phyloP scores from a whole-genome alignment of 2,888 invertebrate genomes.

The Sphecodes monilicornis region DNA sequence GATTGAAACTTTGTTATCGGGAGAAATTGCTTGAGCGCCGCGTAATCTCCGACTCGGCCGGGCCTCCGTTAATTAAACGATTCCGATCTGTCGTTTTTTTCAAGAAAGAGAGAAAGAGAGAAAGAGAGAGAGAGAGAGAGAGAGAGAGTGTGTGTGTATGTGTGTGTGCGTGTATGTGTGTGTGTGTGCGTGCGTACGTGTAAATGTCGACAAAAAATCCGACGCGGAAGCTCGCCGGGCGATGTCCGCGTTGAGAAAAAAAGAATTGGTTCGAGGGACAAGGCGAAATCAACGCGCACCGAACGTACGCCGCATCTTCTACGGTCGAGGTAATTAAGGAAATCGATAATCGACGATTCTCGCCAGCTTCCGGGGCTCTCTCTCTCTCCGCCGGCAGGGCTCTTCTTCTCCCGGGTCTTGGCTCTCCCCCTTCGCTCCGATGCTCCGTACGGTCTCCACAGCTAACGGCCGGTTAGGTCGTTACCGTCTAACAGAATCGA shows the following conservation, averaged over 20 bases:
- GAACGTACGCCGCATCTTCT: conserved; percentile 4
- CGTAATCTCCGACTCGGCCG: conserved; percentile 40
- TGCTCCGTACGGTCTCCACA: neutral
- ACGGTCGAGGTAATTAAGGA: conserved; percentile 48
- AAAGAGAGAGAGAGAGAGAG: neutral
- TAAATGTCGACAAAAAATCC: neutral
- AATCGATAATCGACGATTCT: conserved; percentile 44
- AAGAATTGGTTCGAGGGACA: conserved; percentile 2
- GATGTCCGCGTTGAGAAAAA: neutral
- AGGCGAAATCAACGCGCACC: conserved; percentile 31
- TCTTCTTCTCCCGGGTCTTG: neutral
- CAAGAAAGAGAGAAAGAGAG: neutral
- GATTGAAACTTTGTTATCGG: conserved; percentile 51
- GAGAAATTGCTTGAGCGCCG: conserved; percentile 36
- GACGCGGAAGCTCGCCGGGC: neutral
- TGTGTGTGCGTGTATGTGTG: too few relatives aligned
- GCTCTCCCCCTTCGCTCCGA: neutral
- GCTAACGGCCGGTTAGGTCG: conserved; percentile 45
- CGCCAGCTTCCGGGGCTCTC: neutral
- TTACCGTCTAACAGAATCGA: conserved; percentile 68
- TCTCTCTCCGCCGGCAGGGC: neutral
- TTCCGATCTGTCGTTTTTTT: conserved; percentile 7
- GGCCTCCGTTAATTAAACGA: conserved; percentile 37
- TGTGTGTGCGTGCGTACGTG: too few relatives aligned
- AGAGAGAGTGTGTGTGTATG: too few relatives aligned